Evolutionary conservation across 2,888 invertebrate species (phyloP).

Genomic region (Ormyrus labotus): DNA sequence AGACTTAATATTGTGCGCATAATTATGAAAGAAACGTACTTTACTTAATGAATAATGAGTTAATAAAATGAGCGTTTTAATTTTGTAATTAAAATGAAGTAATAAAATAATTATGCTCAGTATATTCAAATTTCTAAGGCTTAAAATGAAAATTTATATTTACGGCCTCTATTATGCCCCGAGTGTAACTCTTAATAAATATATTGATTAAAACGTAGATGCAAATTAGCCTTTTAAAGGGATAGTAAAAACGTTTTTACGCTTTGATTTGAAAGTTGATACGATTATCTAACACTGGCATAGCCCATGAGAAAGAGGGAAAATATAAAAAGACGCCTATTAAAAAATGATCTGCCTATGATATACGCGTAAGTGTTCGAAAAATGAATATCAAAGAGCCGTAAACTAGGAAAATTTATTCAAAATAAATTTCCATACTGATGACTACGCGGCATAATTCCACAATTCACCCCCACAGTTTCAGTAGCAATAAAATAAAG

Average conservation of each 20-base stretch:
- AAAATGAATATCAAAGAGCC: neutral
- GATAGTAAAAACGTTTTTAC: conserved; percentile 8
- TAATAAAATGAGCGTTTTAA: neutral
- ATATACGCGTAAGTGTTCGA: neutral
- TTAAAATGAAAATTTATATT: neutral
- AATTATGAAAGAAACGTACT: no score
- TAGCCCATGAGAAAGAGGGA: no score
- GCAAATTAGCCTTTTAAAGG: conserved; percentile 11
- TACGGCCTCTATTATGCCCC: neutral
- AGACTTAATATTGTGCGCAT: no score
- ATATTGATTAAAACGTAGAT: neutral
- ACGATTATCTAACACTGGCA: conserved; percentile 1
- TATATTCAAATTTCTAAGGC: neutral
- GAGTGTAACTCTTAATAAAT: conserved; percentile 10
- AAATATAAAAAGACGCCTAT: neutral
- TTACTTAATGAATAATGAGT: no score
- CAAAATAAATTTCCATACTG: neutral
- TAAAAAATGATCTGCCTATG: neutral
- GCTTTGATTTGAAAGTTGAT: conserved; percentile 26
- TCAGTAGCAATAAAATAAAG: conserved; percentile 1
- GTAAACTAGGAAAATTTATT: neutral
- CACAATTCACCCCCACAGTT: neutral
- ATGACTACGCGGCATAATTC: neutral
- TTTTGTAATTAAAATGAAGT: neutral
- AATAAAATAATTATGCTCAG: neutral